These are phyloP conservation scores for Papilio protenor DNA, from an alignment of 2,888 invertebrate species.

Conservation along the genomic window DNA sequence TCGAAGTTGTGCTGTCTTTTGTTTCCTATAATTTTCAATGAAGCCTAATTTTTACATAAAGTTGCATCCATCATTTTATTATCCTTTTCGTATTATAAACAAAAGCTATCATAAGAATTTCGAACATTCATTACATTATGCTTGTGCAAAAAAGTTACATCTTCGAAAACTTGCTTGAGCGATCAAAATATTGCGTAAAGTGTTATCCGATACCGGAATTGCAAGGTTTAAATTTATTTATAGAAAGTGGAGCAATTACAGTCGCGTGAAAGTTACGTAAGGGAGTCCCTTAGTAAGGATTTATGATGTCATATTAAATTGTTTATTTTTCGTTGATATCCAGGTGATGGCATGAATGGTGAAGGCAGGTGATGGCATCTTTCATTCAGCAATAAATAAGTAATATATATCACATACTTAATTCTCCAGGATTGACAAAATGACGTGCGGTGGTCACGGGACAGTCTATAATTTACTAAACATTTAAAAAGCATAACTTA, in stretches of 20 bases:
- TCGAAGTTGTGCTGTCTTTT: not conserved
- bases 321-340: not conserved
- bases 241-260: constrained; percentile 14
- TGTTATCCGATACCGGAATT: constrained; percentile 8
- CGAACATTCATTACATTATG: not conserved
- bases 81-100: too few relatives aligned
- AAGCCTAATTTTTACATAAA: not conserved
- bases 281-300: not conserved
- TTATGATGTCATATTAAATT: constrained; percentile 1
- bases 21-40: not conserved
- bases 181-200: constrained; percentile 16
- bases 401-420: too few relatives aligned
- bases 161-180: constrained; percentile 15
- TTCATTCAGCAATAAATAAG: too few relatives aligned
- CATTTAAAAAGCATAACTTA: too few relatives aligned
- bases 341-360: too few relatives aligned
- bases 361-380: too few relatives aligned
- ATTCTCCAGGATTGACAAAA: too few relatives aligned
- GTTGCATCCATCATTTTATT: too few relatives aligned
- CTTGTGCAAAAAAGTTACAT: constrained; percentile 1
- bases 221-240: constrained; percentile 23
- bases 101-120: constrained; percentile 5
- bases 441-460: too few relatives aligned
- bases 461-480: too few relatives aligned
- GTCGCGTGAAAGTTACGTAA: constrained; percentile 12